Evolutionary conservation across 2,888 invertebrate genomes (phyloP).

Genomic region (Philhelius pedissequus): DNA sequence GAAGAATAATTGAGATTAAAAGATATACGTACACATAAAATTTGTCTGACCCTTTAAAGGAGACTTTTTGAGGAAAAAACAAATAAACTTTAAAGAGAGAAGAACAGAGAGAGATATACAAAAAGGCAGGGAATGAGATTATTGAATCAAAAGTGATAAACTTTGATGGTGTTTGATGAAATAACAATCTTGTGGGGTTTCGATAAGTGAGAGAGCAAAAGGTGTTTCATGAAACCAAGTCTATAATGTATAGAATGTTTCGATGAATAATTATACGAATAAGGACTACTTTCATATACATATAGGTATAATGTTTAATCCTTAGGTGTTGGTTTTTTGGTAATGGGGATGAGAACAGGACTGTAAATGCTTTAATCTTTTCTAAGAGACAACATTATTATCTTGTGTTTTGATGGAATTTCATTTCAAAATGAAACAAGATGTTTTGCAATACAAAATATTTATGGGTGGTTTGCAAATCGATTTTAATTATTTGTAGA

Average conservation of each 20-base stretch:
- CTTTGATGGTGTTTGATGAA: slow-evolving; percentile 47
- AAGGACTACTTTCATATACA: neutral
- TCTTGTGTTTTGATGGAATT: neutral
- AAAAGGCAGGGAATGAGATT: neutral
- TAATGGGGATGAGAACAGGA: neutral
- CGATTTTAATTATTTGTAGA: slow-evolving; percentile 15
- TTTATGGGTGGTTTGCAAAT: neutral
- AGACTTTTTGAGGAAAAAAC: neutral
- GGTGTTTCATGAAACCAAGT: neutral
- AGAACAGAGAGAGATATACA: neutral
- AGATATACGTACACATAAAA: no score
- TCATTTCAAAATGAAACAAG: neutral
- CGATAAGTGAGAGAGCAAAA: neutral
- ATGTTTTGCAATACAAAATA: neutral
- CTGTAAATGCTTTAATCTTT: neutral
- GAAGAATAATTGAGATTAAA: slow-evolving; percentile 58
- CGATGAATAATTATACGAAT: slow-evolving; percentile 45
- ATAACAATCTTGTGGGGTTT: slow-evolving; percentile 27
- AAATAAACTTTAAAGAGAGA: neutral
- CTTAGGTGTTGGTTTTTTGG: neutral
- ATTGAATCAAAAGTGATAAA: slow-evolving; percentile 47
- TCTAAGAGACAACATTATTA: neutral
- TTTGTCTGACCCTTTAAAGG: slow-evolving; percentile 11
- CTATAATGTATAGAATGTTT: slow-evolving; percentile 30
- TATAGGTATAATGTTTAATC: neutral